Evolutionary conservation across 2,113 vertebrate genomes (phyloP).

Genomic region (Rhagologus leucostigma): DNA sequence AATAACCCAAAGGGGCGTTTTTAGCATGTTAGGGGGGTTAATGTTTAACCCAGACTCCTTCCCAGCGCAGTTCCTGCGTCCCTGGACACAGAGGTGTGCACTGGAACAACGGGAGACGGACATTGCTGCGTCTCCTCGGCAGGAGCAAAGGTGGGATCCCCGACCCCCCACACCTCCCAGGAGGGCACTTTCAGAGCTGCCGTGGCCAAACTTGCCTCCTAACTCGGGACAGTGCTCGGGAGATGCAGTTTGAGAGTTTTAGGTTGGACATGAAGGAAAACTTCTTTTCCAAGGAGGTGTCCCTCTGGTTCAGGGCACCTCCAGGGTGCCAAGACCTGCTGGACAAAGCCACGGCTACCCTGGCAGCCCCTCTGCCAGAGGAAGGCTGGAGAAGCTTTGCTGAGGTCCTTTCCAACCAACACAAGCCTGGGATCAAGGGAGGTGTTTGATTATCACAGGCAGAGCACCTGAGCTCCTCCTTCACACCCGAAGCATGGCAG

Average conservation of each 20-base stretch:
- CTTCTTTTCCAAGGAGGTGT: neutral
- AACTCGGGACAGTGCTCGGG: neutral
- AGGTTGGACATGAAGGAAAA: neutral
- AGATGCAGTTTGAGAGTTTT: neutral
- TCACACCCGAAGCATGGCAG: neutral
- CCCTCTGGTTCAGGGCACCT: neutral
- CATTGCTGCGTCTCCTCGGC: rapidly evolving
- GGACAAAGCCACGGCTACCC: neutral
- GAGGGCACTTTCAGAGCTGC: neutral
- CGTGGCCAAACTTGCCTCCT: no score
- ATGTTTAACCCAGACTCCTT: neutral
- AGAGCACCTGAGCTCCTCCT: neutral
- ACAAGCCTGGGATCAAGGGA: neutral
- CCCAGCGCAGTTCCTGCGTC: neutral
- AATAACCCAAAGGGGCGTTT: neutral
- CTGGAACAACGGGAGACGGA: rapidly evolving
- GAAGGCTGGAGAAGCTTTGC: neutral
- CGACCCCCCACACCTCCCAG: no score
- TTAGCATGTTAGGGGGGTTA: neutral
- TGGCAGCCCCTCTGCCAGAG: neutral
- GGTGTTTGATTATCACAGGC: no score
- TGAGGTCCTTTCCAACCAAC: neutral
- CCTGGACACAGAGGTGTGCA: neutral
- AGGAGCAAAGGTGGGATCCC: neutral
- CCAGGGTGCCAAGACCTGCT: neutral